Conservation (phyloP, 1,140 invertebrate species). For the Anthonomus grandis region DNA sequence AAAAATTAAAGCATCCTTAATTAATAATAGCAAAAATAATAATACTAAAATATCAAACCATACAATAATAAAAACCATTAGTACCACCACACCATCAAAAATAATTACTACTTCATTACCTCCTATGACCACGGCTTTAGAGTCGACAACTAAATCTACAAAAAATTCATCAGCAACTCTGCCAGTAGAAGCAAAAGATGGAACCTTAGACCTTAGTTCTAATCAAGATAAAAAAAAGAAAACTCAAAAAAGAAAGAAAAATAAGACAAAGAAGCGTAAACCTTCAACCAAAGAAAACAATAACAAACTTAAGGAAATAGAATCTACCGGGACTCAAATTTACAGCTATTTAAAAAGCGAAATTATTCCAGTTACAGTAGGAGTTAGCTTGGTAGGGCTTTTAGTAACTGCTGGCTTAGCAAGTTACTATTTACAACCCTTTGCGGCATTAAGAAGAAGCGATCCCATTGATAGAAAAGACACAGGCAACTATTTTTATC, state of each 20-base stretch:
- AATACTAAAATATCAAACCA: too few species aligned
- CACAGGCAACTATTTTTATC: slow-evolving; percentile 59
- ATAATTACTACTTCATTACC: background rate
- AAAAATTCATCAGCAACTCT: slow-evolving; percentile 31
- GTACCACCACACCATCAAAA: slow-evolving; percentile 19
- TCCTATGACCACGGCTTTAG: background rate
- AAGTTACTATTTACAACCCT: slow-evolving; percentile 73
- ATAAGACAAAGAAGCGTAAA: slow-evolving; percentile 58
- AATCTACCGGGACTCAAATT: slow-evolving; percentile 66
- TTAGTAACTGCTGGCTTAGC: slow-evolving; percentile 68
- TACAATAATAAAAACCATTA: too few species aligned
- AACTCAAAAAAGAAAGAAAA: slow-evolving; percentile 55
- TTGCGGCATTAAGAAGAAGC: slow-evolving; percentile 63
- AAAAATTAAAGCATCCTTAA: slow-evolving; percentile 38
- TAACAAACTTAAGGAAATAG: slow-evolving; percentile 47
- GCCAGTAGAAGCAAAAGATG: slow-evolving; percentile 54
- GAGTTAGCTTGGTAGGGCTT: slow-evolving; percentile 69
- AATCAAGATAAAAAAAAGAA: slow-evolving; percentile 48
- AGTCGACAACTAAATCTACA: slow-evolving; percentile 19
- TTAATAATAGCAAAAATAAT: slow-evolving; percentile 29
- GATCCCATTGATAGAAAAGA: slow-evolving; percentile 61
- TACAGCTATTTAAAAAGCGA: slow-evolving; percentile 75
- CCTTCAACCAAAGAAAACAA: slow-evolving; percentile 53
- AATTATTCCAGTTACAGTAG: slow-evolving; percentile 70
- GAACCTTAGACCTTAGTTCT: slow-evolving; percentile 54